Evolutionary conservation across 1,140 invertebrate genomes (phyloP).

Genomic region (Solenopsis invicta): DNA sequence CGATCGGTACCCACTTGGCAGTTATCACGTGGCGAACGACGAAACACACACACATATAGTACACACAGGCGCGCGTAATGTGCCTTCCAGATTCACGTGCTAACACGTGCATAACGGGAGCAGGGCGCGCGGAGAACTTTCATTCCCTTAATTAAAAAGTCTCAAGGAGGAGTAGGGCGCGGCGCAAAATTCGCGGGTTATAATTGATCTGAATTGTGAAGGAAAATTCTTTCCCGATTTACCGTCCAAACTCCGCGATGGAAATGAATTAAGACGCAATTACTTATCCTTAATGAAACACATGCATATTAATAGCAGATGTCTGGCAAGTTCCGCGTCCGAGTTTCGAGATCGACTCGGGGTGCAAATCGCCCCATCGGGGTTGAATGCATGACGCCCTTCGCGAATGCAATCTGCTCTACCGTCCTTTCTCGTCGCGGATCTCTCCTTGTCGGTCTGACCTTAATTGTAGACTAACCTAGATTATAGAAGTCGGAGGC

Average conservation of each 20-base stretch:
- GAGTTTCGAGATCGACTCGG: constrained; percentile 47
- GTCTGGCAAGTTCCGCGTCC: constrained; percentile 47
- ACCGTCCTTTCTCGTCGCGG: constrained; percentile 47
- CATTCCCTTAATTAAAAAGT: background rate
- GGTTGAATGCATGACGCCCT: constrained; percentile 46
- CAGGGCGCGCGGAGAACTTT: background rate
- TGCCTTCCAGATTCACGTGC: background rate
- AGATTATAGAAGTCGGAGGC: constrained; percentile 73
- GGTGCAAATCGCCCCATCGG: constrained; percentile 19
- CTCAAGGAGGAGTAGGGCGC: background rate
- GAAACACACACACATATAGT: background rate
- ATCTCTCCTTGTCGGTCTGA: constrained; percentile 62
- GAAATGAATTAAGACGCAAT: constrained; percentile 26
- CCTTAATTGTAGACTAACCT: constrained; percentile 77
- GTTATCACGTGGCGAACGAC: constrained; percentile 21
- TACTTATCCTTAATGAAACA: constrained; percentile 28
- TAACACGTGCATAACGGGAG: background rate
- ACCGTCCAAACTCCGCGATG: background rate
- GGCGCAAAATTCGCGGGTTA: background rate
- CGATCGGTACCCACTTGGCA: constrained; percentile 18
- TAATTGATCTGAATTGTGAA: background rate
- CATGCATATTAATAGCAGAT: constrained; percentile 48
- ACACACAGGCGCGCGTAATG: background rate
- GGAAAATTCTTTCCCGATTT: background rate
- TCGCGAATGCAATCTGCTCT: constrained; percentile 69